phyloP scores from a whole-genome alignment of 2,888 invertebrate genomes.

The Calliphora vomitoria region DNA sequence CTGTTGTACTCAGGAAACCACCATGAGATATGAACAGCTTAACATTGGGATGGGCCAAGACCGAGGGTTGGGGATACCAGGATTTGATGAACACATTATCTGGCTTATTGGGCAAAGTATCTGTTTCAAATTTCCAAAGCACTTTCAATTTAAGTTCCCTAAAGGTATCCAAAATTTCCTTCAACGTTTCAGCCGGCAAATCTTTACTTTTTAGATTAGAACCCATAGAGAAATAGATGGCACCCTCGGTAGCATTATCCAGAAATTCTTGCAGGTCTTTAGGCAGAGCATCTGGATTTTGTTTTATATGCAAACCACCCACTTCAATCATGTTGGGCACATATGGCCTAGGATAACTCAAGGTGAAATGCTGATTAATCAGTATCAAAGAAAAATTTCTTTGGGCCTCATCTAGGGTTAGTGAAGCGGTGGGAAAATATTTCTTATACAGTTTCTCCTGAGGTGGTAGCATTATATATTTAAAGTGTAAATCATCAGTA shows the following conservation, averaged over 20 bases:
- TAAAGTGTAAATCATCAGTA: background rate
- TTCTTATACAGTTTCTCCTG: constrained; percentile 78
- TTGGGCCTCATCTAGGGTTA: constrained; percentile 74
- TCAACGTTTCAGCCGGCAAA: constrained; percentile 76
- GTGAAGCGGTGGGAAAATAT: constrained; percentile 76
- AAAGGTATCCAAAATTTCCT: constrained; percentile 76
- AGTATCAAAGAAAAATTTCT: constrained; percentile 79
- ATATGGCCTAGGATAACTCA: constrained; percentile 78
- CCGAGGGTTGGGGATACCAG: constrained; percentile 83
- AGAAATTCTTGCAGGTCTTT: constrained; percentile 75
- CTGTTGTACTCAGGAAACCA: constrained; percentile 85
- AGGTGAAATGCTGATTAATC: constrained; percentile 79
- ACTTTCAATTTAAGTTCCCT: constrained; percentile 74
- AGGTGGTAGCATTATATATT: constrained; percentile 75
- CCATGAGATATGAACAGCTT: constrained; percentile 86
- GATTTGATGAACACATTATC: constrained; percentile 79
- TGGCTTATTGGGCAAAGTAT: constrained; percentile 76
- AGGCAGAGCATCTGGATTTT: background rate
- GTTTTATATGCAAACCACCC: constrained; percentile 78
- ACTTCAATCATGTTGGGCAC: constrained; percentile 79
- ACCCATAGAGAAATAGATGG: constrained; percentile 82
- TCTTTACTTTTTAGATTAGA: constrained; percentile 80
- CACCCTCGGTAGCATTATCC: constrained; percentile 73
- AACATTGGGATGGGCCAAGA: constrained; percentile 84
- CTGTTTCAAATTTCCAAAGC: constrained; percentile 84